These are phyloP conservation scores for Daktulosphaira vitifoliae DNA, from an alignment of 1,140 invertebrate species.

Conservation along the genomic window DNA sequence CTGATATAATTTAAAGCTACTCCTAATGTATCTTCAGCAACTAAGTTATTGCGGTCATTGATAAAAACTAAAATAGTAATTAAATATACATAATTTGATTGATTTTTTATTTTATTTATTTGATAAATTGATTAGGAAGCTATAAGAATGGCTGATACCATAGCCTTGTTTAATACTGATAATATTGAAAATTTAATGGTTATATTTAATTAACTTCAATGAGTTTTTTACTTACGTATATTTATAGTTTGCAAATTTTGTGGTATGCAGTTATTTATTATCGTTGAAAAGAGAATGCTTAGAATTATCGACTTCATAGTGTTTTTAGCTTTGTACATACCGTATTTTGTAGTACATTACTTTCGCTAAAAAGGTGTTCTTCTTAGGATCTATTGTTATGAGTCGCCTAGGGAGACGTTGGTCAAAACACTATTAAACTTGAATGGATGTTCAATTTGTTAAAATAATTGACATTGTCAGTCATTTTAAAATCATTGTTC, in stretches of 20 bases:
- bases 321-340: too few relatives aligned
- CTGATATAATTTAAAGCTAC: conserved; percentile 58
- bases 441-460: background rate
- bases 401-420: conserved; percentile 27
- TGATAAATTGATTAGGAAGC: background rate
- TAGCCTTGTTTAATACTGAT: too few relatives aligned
- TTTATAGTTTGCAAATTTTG: conserved; percentile 24
- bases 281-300: too few relatives aligned
- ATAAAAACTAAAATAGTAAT: conserved; percentile 53
- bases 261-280: too few relatives aligned
- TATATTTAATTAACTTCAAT: background rate
- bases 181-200: too few relatives aligned
- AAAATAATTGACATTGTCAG: conserved; percentile 1
- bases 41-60: conserved; percentile 59
- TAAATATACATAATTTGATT: too few relatives aligned
- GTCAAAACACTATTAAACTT: conserved; percentile 32
- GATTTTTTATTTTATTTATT: too few relatives aligned
- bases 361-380: background rate
- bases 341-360: too few relatives aligned
- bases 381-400: conserved; percentile 12
- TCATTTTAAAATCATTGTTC: too few relatives aligned
- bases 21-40: conserved; percentile 57
- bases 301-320: too few relatives aligned
- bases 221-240: conserved; percentile 16
- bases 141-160: background rate